phyloP scores from a whole-genome alignment of 2,888 invertebrate genomes.

The Diadegma fenestrale region DNA sequence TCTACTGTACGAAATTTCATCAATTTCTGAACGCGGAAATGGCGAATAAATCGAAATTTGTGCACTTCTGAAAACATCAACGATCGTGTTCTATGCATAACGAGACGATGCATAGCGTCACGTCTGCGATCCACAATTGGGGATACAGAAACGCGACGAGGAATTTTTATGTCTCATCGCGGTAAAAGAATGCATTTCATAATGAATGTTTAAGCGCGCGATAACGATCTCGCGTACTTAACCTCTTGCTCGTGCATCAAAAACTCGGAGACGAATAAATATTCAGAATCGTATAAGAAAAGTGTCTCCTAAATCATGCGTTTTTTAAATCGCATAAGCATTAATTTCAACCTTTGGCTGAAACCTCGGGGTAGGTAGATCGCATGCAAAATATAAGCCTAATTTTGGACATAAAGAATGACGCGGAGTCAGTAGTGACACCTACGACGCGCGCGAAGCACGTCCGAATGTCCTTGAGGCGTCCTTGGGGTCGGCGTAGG shows the following conservation, averaged over 20 bases:
- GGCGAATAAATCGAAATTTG: not conserved
- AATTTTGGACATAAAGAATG: slow-evolving; percentile 1
- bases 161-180: not conserved
- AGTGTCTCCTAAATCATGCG: not conserved
- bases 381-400: not conserved
- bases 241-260: not conserved
- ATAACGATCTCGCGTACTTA: not conserved
- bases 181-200: not conserved
- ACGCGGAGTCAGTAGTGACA: not conserved
- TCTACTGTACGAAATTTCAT: no score
- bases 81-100: not conserved
- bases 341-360: slow-evolving; percentile 3
- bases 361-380: not conserved
- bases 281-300: not conserved
- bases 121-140: not conserved
- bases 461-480: slow-evolving; percentile 13
- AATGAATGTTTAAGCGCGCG: not conserved
- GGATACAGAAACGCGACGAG: not conserved
- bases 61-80: not conserved
- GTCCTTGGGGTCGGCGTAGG: slow-evolving; percentile 21
- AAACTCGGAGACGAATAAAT: not conserved
- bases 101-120: not conserved
- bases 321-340: not conserved
- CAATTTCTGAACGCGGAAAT: no score
- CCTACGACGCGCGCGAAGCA: slow-evolving; percentile 2